Evolutionary conservation across 2,797 vertebrate genomes (phyloP).

Genomic region (Typhlichthys eigenmanni): DNA sequence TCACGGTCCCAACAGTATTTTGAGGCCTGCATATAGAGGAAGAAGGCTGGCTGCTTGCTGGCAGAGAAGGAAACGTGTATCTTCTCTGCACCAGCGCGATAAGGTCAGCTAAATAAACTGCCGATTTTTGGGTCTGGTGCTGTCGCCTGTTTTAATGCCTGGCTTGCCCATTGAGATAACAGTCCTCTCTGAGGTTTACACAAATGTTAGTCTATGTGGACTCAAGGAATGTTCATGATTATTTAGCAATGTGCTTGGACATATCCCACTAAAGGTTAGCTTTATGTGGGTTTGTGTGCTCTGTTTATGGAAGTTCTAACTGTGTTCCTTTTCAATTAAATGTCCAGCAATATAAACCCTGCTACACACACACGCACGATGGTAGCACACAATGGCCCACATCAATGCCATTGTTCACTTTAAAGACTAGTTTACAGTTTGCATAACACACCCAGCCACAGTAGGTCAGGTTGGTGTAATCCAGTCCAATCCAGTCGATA

Average conservation of each 20-base stretch:
- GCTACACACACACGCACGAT: background rate
- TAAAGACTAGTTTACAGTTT: conserved; percentile 18
- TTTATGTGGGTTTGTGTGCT: too few species aligned
- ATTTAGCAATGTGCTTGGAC: too few species aligned
- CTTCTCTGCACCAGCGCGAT: conserved; percentile 57
- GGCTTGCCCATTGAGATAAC: conserved; percentile 32
- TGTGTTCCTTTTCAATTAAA: too few species aligned
- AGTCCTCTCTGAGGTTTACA: conserved; percentile 19
- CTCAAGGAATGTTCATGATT: too few species aligned
- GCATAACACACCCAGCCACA: conserved; percentile 1
- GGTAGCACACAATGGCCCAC: background rate
- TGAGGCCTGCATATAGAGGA: conserved; percentile 47
- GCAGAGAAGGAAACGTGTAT: conserved; percentile 48
- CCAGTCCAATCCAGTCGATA: conserved; percentile 17
- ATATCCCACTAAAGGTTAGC: too few species aligned
- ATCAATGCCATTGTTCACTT: conserved; percentile 21
- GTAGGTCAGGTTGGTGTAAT: background rate
- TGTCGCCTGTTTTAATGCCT: conserved; percentile 43
- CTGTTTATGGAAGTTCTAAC: too few species aligned
- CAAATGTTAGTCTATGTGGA: too few species aligned
- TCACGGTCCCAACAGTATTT: conserved; percentile 57
- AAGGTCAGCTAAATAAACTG: conserved; percentile 61
- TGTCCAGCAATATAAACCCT: background rate
- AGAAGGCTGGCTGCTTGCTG: conserved; percentile 41
- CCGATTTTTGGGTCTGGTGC: conserved; percentile 35